Conservation (phyloP, 1,140 invertebrate species). For the Ridgeia piscesae region DNA sequence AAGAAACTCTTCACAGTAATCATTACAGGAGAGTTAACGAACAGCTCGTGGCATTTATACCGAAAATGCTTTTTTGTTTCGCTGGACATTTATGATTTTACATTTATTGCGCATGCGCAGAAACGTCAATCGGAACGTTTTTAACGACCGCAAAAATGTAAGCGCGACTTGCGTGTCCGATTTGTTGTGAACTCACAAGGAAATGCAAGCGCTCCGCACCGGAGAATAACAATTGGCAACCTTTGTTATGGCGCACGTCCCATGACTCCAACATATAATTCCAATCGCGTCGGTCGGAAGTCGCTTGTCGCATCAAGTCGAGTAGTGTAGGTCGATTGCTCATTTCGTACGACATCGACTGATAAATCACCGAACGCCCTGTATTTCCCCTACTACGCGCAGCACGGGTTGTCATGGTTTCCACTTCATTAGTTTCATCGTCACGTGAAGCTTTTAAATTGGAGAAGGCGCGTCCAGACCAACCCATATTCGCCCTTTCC, state of each 20-base stretch:
- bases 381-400: too few relatives aligned
- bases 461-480: background rate
- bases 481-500: background rate
- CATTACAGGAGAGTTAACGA: too few relatives aligned
- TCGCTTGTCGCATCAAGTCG: background rate
- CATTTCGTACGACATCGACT: background rate
- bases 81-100: too few relatives aligned
- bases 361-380: background rate
- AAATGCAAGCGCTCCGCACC: background rate
- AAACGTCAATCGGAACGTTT: background rate
- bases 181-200: background rate
- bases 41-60: too few relatives aligned
- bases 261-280: background rate
- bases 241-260: background rate
- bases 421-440: background rate
- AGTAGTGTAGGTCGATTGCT: background rate
- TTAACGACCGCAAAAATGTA: too few relatives aligned
- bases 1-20: too few relatives aligned
- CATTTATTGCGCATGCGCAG: too few relatives aligned
- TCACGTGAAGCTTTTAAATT: slow-evolving; percentile 1
- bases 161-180: too few relatives aligned
- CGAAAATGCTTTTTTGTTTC: too few relatives aligned
- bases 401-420: background rate
- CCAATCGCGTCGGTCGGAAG: background rate
- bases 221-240: background rate